Evolutionary conservation across 1,140 invertebrate species (phyloP).

Genomic region (Chrysopa pallens): DNA sequence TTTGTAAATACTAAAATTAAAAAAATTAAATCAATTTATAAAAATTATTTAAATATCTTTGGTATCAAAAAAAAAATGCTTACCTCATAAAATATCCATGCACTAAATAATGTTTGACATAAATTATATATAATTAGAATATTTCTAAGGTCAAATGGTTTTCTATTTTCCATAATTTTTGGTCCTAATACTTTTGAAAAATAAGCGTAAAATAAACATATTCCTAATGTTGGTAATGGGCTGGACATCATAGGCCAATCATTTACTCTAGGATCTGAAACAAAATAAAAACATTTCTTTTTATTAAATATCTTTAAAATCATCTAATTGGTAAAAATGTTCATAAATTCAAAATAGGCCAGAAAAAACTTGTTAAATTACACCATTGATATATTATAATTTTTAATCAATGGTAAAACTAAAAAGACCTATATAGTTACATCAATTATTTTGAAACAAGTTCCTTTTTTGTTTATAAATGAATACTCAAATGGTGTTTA

Average conservation of each 20-base stretch:
- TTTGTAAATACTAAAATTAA: conserved; percentile 56
- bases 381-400: no score
- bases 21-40: background rate
- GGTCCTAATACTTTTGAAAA: conserved; percentile 73
- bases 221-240: conserved; percentile 68
- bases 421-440: no score
- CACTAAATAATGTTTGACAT: conserved; percentile 71
- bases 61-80: conserved; percentile 6
- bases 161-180: conserved; percentile 72
- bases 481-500: no score
- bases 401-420: no score
- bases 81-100: conserved; percentile 88
- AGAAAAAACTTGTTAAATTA: no score
- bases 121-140: conserved; percentile 78
- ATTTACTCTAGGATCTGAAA: conserved; percentile 72
- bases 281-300: conserved; percentile 10
- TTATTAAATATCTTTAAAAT: no score
- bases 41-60: background rate
- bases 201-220: conserved; percentile 72
- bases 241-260: conserved; percentile 83
- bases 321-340: no score
- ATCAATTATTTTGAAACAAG: no score
- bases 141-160: conserved; percentile 69
- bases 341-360: no score
- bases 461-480: no score